phyloP scores from a whole-genome alignment of 2,113 vertebrate genomes.

The Amphilophus citrinellus region DNA sequence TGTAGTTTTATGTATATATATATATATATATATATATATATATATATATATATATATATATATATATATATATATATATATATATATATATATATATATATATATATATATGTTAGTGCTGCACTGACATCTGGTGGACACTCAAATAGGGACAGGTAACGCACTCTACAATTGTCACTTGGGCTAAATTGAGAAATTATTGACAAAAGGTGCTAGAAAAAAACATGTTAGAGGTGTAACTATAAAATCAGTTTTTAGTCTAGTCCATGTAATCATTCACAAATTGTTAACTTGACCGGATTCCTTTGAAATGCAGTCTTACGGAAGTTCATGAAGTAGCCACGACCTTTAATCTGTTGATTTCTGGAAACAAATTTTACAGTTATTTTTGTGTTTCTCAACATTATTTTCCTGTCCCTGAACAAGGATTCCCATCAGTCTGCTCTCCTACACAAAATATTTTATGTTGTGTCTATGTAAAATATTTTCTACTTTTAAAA shows the following conservation, averaged over 20 bases:
- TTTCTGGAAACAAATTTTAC: background rate
- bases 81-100: too few species aligned
- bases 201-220: background rate
- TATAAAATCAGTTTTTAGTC: background rate
- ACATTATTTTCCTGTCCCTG: background rate
- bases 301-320: background rate
- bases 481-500: background rate
- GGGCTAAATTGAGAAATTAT: too few species aligned
- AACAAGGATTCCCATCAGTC: background rate
- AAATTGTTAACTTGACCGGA: background rate
- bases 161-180: background rate
- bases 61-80: too few species aligned
- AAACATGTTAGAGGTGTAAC: background rate
- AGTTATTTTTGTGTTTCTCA: background rate
- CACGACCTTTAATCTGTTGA: background rate
- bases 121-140: slow-evolving; percentile 64
- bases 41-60: too few species aligned
- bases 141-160: background rate
- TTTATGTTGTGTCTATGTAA: background rate
- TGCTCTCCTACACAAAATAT: background rate
- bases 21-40: too few species aligned
- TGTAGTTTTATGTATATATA: background rate
- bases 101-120: background rate
- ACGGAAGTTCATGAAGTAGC: background rate
- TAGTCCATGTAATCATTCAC: background rate